phyloP scores from a whole-genome alignment of 2,888 invertebrate species.

The Pterostichus niger region DNA sequence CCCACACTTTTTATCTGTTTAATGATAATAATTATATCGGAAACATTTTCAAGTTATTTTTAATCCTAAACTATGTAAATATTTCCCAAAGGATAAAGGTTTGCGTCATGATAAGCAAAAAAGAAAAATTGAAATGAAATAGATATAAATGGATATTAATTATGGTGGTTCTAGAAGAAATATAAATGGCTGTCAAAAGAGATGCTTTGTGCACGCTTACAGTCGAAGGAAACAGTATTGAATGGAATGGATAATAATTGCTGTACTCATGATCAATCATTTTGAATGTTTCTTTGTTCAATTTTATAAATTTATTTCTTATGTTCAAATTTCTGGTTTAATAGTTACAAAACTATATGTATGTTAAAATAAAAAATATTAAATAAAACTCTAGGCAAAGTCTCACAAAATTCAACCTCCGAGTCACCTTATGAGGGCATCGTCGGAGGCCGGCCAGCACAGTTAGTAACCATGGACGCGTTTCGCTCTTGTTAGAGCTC shows the following conservation, averaged over 20 bases:
- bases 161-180: slow-evolving; percentile 23
- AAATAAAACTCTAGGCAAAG: too few relatives aligned
- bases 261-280: slow-evolving; percentile 13
- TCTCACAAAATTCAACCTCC: too few relatives aligned
- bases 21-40: slow-evolving; percentile 24
- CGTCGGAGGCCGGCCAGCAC: too few relatives aligned
- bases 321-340: neutral
- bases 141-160: slow-evolving; percentile 24
- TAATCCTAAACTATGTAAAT: slow-evolving; percentile 23
- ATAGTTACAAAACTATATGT: neutral
- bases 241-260: slow-evolving; percentile 33
- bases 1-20: slow-evolving; percentile 20
- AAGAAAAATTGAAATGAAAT: neutral
- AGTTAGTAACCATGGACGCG: too few relatives aligned
- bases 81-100: slow-evolving; percentile 30
- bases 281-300: slow-evolving; percentile 12
- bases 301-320: slow-evolving; percentile 4
- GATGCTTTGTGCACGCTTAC: slow-evolving; percentile 8
- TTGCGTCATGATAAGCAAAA: slow-evolving; percentile 25
- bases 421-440: too few relatives aligned
- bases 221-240: slow-evolving; percentile 23
- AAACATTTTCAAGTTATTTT: slow-evolving; percentile 40
- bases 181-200: slow-evolving; percentile 28
- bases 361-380: too few relatives aligned
- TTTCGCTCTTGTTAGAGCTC: too few relatives aligned